phyloP scores from a whole-genome alignment of 2,113 vertebrate genomes.

The Heloderma charlesbogerti region DNA sequence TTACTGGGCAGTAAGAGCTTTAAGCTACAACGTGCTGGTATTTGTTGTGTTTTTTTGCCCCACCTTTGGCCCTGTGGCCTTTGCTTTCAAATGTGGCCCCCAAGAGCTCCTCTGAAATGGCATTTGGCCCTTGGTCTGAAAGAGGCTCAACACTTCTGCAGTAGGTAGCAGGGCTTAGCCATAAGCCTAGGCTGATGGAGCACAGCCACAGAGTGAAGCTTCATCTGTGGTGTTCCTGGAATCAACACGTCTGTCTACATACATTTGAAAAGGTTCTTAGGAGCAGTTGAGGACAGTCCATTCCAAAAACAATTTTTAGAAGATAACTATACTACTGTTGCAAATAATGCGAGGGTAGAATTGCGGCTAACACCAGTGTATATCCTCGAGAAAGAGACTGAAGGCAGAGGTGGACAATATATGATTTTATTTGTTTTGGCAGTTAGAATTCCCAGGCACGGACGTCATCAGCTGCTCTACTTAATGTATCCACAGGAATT shows the following conservation, averaged over 20 bases:
- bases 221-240: background rate
- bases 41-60: no score
- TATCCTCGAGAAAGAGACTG: conserved; percentile 4
- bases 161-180: background rate
- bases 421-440: conserved; percentile 31
- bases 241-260: background rate
- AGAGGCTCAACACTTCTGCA: background rate
- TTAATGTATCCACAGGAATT: conserved; percentile 14
- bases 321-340: background rate
- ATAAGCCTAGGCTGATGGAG: background rate
- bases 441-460: conserved; percentile 25
- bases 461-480: conserved; percentile 26
- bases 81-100: no score
- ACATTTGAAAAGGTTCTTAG: background rate
- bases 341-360: conserved; percentile 11
- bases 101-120: no score
- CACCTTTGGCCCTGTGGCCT: no score
- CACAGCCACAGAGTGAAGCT: no score
- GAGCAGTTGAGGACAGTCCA: conserved; percentile 8
- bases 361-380: conserved; percentile 17
- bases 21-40: no score
- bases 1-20: no score
- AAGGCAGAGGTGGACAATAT: background rate
- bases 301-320: background rate
- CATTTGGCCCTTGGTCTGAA: no score